Percentiles rank a stretch among this genome's conserved stretches.
Evolutionary conservation across 2,888 invertebrate species (phyloP).

Genomic region (Microctonus hyperodae): DNA sequence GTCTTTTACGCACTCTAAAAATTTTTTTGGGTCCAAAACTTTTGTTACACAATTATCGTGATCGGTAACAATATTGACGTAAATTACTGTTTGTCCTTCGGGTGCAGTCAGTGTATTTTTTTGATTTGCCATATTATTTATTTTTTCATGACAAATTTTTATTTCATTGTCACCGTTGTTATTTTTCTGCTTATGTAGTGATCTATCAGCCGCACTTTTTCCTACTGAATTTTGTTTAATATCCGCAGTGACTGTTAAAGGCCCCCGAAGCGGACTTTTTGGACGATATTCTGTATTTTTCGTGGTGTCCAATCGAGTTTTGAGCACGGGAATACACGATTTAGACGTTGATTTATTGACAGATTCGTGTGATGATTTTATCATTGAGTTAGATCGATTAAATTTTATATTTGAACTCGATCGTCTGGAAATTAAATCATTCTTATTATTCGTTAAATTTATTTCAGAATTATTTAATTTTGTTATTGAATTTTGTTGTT

Average conservation of each 20-base stretch:
- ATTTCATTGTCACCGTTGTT: background rate
- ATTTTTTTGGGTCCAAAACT: constrained; percentile 44
- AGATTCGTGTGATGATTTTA: background rate
- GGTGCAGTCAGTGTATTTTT: constrained; percentile 7
- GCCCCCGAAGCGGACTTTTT: constrained; percentile 41
- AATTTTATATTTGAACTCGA: constrained; percentile 2
- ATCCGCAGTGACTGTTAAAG: constrained; percentile 1
- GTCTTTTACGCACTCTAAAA: constrained; percentile 44
- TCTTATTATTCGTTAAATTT: background rate
- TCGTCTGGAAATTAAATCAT: background rate
- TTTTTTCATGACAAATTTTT: background rate
- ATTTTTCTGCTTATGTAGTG: background rate
- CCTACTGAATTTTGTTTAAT: background rate
- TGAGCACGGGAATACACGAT: constrained; percentile 53
- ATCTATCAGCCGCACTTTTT: background rate
- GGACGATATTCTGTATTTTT: constrained; percentile 34
- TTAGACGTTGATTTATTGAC: constrained; percentile 35
- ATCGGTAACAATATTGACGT: constrained; percentile 48
- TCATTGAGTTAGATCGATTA: background rate
- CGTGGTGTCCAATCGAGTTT: constrained; percentile 42
- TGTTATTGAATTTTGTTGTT: background rate
- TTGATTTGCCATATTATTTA: background rate
- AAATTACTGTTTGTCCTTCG: constrained; percentile 44
- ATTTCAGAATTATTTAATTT: background rate
- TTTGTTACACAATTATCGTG: constrained; percentile 40